These are phyloP conservation scores for Pseudorectes ferrugineus DNA, from an alignment of 2,113 vertebrate genomes.

Conservation along the genomic window DNA sequence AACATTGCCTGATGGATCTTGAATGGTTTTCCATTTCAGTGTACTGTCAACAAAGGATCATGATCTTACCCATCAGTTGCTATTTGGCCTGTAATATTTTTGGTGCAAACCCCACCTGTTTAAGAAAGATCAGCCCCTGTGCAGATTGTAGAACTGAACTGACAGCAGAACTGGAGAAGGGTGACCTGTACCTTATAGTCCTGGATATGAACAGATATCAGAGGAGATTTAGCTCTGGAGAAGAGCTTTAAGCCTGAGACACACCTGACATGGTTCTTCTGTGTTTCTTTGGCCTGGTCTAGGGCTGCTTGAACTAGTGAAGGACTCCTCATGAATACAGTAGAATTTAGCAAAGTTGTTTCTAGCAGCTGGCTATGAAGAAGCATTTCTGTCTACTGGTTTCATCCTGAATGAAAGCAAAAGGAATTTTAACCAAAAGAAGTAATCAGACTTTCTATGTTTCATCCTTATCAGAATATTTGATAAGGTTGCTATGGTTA, in stretches of 20 bases:
- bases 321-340: not conserved
- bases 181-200: not conserved
- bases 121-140: not conserved
- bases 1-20: not conserved
- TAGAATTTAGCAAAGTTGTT: not conserved
- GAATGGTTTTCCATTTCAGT: not conserved
- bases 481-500: not conserved
- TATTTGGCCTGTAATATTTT: not conserved
- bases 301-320: not conserved
- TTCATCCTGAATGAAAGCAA: not conserved
- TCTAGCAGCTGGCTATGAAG: not conserved
- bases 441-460: not conserved
- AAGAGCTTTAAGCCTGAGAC: not conserved
- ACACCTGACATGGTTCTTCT: accelerated
- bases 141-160: not conserved
- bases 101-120: not conserved
- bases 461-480: not conserved
- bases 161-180: not conserved
- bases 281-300: not conserved
- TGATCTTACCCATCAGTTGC: not conserved
- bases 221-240: not conserved
- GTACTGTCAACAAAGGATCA: not conserved
- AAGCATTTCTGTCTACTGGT: not conserved
- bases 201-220: not conserved
- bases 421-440: not conserved